Base-by-base conservation (phyloP, 2,888 invertebrate species). In the Yponomeuta malinellus region DNA sequence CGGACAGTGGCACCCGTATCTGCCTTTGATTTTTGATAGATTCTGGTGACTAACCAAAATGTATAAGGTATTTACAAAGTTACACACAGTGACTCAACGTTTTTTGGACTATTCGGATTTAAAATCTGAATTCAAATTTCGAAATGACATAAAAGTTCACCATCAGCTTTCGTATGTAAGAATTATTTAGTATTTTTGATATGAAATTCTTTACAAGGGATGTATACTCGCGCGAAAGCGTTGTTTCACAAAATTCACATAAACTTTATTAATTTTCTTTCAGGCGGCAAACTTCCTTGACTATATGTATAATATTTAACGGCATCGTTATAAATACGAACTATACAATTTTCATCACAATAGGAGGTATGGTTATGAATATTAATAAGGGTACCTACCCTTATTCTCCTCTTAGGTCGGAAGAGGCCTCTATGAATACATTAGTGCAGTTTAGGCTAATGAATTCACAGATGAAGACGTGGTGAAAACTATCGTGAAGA, bases 391-490 rank as follows among this genome's bases (percentile, higher is more conserved):
- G 52, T 59, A 59, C 1, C 15, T 59, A 23, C 23, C 23, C 23
- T 23, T 23, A 23, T 52, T 52, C 52, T 52, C 15, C 52, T 15
- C 52, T 59, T 59, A 59, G 52, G 15, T 59, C 6, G 52, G 52
- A 59, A 15, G 52, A 15, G 15, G 52, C 52, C 52, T 59, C 15
- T 59, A 15, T 59, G 52, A 59, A 59, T 59, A 59, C 15, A 59
- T 59, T 59, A 59, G 52, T 59, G 52, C 52, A 59, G 52, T 59
- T 59, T 59, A 12, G 52, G 52, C 52, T 59, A 59, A 59, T 59
- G 52, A 12, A 59, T 15, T 52, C 52, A 52, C 6, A 52, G 52
- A 12, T 8, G 10, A 52, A 52, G 52, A 52, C 52, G 52, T 52
- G 3, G 12, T 4, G 52, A 15, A 59, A 12, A 59, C 52, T 59